These are phyloP conservation scores for Eucriotettix oculatus DNA, from an alignment of 2,888 invertebrate genomes.

Conservation along the genomic window DNA sequence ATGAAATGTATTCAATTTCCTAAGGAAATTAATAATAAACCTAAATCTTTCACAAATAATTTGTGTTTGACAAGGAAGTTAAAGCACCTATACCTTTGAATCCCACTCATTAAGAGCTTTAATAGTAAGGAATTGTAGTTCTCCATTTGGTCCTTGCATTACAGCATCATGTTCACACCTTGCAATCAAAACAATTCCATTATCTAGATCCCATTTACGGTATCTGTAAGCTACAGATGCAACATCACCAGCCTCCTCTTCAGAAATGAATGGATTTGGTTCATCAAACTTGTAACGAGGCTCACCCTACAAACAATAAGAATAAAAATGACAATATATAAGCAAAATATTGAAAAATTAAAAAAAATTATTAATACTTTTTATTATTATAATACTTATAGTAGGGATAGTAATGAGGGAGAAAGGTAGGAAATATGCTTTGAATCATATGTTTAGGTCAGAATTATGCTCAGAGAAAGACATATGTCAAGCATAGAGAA, in stretches of 20 bases:
- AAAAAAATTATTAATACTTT: not conserved
- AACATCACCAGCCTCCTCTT: constrained; percentile 81
- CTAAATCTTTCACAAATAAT: no score
- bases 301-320: constrained; percentile 51
- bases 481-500: no score
- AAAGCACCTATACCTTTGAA: constrained; percentile 43
- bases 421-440: no score
- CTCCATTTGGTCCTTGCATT: constrained; percentile 69
- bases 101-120: constrained; percentile 99
- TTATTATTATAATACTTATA: not conserved
- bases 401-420: no score
- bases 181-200: constrained; percentile 77
- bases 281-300: constrained; percentile 78
- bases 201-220: constrained; percentile 91
- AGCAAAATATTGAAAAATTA: not conserved
- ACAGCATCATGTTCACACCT: constrained; percentile 97
- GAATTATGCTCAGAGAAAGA: no score
- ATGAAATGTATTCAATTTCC: no score
- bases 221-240: constrained; percentile 95
- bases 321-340: constrained; percentile 6
- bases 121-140: constrained; percentile 83
- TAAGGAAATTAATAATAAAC: no score
- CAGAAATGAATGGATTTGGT: constrained; percentile 82
- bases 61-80: no score
- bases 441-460: no score